These are phyloP conservation scores for Bombus terrestris DNA, from an alignment of 1,140 invertebrate species.

Conservation along the genomic window DNA sequence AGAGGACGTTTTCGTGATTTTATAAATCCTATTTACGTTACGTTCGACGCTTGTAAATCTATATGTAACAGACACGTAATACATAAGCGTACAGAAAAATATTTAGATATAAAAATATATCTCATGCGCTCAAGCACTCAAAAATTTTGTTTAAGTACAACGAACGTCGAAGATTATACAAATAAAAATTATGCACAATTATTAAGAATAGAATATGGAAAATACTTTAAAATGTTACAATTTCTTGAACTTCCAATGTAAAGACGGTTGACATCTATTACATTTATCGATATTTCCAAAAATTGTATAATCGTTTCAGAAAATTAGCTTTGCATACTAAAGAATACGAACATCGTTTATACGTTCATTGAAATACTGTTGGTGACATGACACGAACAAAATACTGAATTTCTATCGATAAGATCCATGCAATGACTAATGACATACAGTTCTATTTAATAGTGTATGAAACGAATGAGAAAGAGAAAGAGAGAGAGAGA, in stretches of 20 bases:
- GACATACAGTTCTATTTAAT: neutral
- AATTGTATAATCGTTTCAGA: neutral
- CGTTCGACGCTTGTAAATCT: neutral
- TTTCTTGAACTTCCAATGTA: neutral
- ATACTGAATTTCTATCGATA: neutral
- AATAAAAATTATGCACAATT: neutral
- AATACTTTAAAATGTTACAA: neutral
- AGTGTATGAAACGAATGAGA: neutral
- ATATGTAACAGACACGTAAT: neutral
- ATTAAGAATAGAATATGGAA: neutral
- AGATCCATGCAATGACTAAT: neutral
- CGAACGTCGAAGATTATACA: neutral
- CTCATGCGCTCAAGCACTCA: neutral
- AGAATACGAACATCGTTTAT: neutral
- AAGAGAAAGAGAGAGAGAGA: neutral
- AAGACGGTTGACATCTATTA: neutral
- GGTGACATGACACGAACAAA: neutral
- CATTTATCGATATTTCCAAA: neutral
- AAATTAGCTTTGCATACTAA: neutral
- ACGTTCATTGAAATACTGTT: neutral
- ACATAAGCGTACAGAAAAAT: neutral
- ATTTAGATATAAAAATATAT: neutral
- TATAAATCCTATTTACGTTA: neutral
- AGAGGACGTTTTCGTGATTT: neutral
- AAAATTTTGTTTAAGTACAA: neutral